Percentiles rank a stretch among this genome's conserved stretches.
Evolutionary conservation across 2,888 invertebrate species (phyloP).

Genomic region (Cephonodes hylas): DNA sequence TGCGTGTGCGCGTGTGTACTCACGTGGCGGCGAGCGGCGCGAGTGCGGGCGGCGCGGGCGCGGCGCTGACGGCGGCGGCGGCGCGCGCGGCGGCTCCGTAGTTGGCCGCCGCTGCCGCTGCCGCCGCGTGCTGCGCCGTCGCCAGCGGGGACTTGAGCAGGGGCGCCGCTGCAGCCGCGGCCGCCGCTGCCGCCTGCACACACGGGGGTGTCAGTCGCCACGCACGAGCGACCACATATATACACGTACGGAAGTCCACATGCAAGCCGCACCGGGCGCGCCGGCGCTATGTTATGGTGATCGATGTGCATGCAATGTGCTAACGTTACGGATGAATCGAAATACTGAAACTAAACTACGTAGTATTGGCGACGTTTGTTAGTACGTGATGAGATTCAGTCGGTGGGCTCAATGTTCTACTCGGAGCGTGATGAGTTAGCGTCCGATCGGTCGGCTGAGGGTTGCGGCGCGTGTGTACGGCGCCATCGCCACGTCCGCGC

Average conservation of each 20-base stretch:
- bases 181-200: slow-evolving; percentile 81
- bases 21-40: slow-evolving; percentile 66
- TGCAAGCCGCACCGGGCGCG: neutral
- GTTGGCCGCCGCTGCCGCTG: slow-evolving; percentile 93
- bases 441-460: slow-evolving; percentile 51
- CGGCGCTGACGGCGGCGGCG: slow-evolving; percentile 85
- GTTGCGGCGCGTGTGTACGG: slow-evolving; percentile 67
- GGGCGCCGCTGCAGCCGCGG: slow-evolving; percentile 88
- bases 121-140: slow-evolving; percentile 92
- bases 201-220: slow-evolving; percentile 28
- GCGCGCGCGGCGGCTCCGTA: slow-evolving; percentile 93
- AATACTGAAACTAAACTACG: slow-evolving; percentile 51
- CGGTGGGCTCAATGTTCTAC: slow-evolving; percentile 79
- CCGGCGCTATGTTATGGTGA: slow-evolving; percentile 32
- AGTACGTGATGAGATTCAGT: slow-evolving; percentile 58
- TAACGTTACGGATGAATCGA: slow-evolving; percentile 27
- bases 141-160: slow-evolving; percentile 91
- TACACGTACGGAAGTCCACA: neutral
- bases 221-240: too few relatives aligned
- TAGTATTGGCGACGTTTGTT: slow-evolving; percentile 62
- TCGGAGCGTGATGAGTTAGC: slow-evolving; percentile 70
- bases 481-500: slow-evolving; percentile 71
- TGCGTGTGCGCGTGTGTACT: slow-evolving; percentile 31
- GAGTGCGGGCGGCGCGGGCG: slow-evolving; percentile 82
- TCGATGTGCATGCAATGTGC: slow-evolving; percentile 53